phyloP scores from a whole-genome alignment of 2,888 invertebrate species.

The Lordiphosa andalusiaca region DNA sequence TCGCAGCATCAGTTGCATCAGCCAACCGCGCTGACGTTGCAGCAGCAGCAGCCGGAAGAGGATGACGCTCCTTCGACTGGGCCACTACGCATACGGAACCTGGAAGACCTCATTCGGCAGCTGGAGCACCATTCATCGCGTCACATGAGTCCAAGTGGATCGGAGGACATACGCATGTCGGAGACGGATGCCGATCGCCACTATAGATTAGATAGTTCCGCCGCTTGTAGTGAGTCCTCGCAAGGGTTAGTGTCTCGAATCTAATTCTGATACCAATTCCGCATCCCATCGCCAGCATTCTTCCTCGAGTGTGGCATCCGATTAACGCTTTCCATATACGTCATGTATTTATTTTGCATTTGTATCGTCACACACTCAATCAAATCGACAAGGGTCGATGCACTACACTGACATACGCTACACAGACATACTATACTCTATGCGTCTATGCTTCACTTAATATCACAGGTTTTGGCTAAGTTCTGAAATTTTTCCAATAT shows the following conservation, averaged over 20 bases:
- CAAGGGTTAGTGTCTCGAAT: slow-evolving; percentile 83
- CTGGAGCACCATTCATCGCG: slow-evolving; percentile 92
- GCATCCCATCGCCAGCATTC: background rate
- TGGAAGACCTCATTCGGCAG: slow-evolving; percentile 94
- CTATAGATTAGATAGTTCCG: slow-evolving; percentile 89
- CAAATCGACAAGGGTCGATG: too few relatives aligned
- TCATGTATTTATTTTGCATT: slow-evolving; percentile 53
- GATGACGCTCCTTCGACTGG: slow-evolving; percentile 90
- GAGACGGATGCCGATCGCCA: slow-evolving; percentile 94
- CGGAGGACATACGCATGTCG: slow-evolving; percentile 91
- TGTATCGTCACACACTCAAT: slow-evolving; percentile 1
- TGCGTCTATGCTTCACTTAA: too few relatives aligned
- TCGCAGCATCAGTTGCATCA: slow-evolving; percentile 78
- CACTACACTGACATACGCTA: background rate
- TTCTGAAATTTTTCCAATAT: too few relatives aligned
- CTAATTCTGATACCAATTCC: slow-evolving; percentile 12
- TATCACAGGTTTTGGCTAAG: too few relatives aligned
- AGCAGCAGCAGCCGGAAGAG: slow-evolving; percentile 83
- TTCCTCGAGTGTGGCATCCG: slow-evolving; percentile 41
- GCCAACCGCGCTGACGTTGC: slow-evolving; percentile 78
- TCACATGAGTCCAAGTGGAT: slow-evolving; percentile 94
- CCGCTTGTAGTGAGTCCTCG: slow-evolving; percentile 87
- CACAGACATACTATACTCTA: background rate
- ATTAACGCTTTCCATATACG: slow-evolving; percentile 45
- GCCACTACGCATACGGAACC: slow-evolving; percentile 93